These are phyloP conservation scores for Arothron firmamentum DNA, from an alignment of 2,113 vertebrate genomes.

Conservation along the genomic window DNA sequence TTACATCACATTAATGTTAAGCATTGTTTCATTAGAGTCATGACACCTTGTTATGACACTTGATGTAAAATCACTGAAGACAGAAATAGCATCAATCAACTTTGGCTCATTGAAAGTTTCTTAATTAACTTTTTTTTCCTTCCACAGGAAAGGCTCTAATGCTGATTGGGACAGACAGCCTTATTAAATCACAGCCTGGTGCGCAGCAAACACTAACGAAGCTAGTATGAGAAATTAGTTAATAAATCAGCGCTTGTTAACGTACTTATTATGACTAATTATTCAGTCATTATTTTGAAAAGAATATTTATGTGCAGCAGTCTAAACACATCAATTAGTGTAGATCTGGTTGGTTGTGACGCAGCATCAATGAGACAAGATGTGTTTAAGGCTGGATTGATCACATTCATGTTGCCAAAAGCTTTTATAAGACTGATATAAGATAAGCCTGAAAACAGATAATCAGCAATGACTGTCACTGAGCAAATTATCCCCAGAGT, in stretches of 20 bases:
- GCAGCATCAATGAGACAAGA: constrained; percentile 12
- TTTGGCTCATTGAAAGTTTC: constrained; percentile 50
- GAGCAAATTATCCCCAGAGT: constrained; percentile 41
- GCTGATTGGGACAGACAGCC: constrained; percentile 66
- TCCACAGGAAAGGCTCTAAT: constrained; percentile 52
- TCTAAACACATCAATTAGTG: constrained; percentile 58
- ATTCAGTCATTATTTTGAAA: constrained; percentile 67
- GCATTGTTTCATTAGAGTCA: neutral
- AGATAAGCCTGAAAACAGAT: constrained; percentile 25
- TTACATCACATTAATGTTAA: too few species aligned
- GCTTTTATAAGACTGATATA: neutral
- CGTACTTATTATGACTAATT: constrained; percentile 66
- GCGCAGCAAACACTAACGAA: constrained; percentile 58
- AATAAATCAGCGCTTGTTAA: constrained; percentile 66
- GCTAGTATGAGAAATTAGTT: constrained; percentile 57
- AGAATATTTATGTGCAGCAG: constrained; percentile 55
- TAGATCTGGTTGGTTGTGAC: constrained; percentile 42
- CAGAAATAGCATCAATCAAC: constrained; percentile 33
- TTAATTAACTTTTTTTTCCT: constrained; percentile 49
- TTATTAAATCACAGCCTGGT: constrained; percentile 65
- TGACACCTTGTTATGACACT: constrained; percentile 32
- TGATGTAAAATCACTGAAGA: constrained; percentile 15
- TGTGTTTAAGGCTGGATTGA: neutral
- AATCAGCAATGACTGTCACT: constrained; percentile 42
- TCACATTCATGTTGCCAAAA: neutral